phyloP scores from a whole-genome alignment of 2,888 invertebrate species.

The Lymantria dispar region DNA sequence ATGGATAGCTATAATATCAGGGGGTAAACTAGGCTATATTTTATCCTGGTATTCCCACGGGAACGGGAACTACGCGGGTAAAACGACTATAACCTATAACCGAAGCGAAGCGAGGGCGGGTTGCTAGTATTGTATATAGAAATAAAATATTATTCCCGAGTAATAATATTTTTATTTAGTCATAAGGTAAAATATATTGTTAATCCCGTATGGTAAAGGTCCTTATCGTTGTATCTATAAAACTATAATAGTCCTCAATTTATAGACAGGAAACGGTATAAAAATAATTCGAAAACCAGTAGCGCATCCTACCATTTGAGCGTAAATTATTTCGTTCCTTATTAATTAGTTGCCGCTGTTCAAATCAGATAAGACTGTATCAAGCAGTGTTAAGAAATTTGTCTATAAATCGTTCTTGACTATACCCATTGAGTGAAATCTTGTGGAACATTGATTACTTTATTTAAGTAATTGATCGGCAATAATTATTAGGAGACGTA shows the following conservation, averaged over 20 bases:
- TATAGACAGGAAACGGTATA: neutral
- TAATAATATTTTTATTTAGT: no score
- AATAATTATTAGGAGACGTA: neutral
- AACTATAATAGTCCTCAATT: neutral
- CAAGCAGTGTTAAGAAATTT: constrained; percentile 25
- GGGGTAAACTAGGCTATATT: no score
- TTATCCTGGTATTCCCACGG: no score
- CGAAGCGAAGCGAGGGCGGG: no score
- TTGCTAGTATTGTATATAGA: no score
- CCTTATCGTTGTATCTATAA: no score
- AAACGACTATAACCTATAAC: no score
- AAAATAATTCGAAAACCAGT: constrained; percentile 21
- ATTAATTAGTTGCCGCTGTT: constrained; percentile 25
- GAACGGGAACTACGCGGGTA: no score
- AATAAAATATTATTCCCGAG: no score
- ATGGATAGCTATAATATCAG: no score
- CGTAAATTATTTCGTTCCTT: constrained; percentile 22
- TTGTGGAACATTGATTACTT: neutral
- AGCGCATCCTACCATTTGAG: constrained; percentile 24
- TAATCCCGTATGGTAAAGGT: no score
- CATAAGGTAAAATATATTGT: no score
- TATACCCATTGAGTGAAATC: constrained; percentile 1
- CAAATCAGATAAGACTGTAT: constrained; percentile 17
- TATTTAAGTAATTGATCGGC: neutral
- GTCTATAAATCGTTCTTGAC: constrained; percentile 17